Conservation (phyloP, 1,140 invertebrate genomes). For the Campodea augens region DNA sequence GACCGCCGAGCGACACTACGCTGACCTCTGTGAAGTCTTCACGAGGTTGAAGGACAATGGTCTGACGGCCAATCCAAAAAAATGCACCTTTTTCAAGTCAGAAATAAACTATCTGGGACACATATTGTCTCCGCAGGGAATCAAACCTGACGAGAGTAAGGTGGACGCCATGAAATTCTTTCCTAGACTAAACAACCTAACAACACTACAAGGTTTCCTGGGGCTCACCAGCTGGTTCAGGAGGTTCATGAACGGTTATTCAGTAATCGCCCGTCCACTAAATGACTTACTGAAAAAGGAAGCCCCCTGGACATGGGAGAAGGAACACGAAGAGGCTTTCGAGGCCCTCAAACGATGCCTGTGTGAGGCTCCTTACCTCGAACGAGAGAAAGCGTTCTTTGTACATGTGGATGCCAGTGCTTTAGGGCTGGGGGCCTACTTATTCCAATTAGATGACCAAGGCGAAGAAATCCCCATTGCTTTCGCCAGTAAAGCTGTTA, state of each 20-base stretch:
- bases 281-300: conserved; percentile 12
- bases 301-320: conserved; percentile 11
- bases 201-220: conserved; percentile 19
- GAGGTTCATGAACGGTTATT: conserved; percentile 16
- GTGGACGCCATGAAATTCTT: conserved; percentile 20
- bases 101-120: conserved; percentile 6
- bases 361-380: conserved; percentile 8
- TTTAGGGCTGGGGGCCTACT: too few relatives aligned
- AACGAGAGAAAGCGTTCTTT: too few relatives aligned
- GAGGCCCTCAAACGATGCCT: conserved; percentile 12
- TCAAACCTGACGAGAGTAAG: conserved; percentile 15
- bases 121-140: background rate
- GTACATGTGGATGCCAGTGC: too few relatives aligned
- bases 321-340: conserved; percentile 9
- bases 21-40: background rate
- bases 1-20: background rate
- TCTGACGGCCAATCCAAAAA: background rate
- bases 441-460: too few relatives aligned
- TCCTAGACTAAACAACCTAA: conserved; percentile 16
- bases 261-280: conserved; percentile 12
- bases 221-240: conserved; percentile 22
- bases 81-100: background rate
- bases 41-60: background rate
- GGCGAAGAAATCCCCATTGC: too few relatives aligned
- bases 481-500: too few relatives aligned